Conservation (phyloP, 2,888 invertebrate genomes). For the Platypus cylindrus region DNA sequence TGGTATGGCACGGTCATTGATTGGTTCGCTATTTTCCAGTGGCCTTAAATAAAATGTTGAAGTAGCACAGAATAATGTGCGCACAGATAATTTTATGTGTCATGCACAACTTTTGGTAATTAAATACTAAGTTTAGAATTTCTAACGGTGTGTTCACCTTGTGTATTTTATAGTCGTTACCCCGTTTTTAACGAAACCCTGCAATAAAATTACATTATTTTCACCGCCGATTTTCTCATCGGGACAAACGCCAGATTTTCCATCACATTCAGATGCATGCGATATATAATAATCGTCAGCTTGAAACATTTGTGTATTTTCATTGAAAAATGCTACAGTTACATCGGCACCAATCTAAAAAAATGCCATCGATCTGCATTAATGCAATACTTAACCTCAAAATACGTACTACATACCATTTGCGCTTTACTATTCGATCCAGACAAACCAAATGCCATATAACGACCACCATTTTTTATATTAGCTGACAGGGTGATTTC, state of each 20-base stretch:
- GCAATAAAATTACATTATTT: constrained; percentile 52
- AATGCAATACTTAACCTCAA: too few species aligned
- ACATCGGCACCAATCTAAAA: constrained; percentile 60
- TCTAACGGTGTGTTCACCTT: constrained; percentile 54
- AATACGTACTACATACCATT: constrained; percentile 48
- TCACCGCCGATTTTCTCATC: constrained; percentile 62
- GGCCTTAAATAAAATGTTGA: constrained; percentile 73
- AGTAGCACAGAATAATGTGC: too few species aligned
- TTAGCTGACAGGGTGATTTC: constrained; percentile 68
- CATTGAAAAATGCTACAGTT: constrained; percentile 65
- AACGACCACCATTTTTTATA: constrained; percentile 72
- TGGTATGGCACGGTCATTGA: constrained; percentile 44
- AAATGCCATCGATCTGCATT: too few species aligned
- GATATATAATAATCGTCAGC: constrained; percentile 80
- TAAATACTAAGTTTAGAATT: too few species aligned
- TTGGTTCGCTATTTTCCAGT: constrained; percentile 59
- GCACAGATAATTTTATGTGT: background rate
- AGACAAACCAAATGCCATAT: constrained; percentile 78
- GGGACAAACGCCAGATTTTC: constrained; percentile 72
- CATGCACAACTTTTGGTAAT: background rate
- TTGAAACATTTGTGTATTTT: constrained; percentile 46
- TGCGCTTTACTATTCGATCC: constrained; percentile 60
- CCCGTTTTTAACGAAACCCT: constrained; percentile 66
- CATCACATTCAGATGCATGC: constrained; percentile 70
- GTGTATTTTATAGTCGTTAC: constrained; percentile 71